Evolutionary conservation across 2,888 invertebrate species (phyloP), one percentile per base, ranked within the genome.

Genomic region (Branchellion lobata): DNA sequence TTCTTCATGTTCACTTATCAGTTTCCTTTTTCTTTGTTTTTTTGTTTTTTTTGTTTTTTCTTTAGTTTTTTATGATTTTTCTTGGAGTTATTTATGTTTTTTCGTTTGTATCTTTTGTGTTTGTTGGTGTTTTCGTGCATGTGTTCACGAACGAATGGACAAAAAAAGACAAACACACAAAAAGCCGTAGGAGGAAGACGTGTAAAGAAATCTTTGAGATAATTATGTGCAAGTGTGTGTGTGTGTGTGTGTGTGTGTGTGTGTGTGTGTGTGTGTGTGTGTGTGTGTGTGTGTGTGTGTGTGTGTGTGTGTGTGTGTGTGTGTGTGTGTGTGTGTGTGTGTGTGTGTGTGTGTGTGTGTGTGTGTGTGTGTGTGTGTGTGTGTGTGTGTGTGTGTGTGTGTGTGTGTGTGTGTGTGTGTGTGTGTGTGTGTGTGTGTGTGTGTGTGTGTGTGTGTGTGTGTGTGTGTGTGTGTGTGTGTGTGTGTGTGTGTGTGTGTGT

Each of bases 181-280:
- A n/a, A n/a, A n/a, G n/a, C n/a, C n/a, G n/a, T n/a, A n/a, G n/a
- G n/a, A n/a, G n/a, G n/a, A n/a, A n/a, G n/a, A n/a, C n/a, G n/a
- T 40, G 14, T 40, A 5, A 5, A 40, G 14, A 8, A 8, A 40
- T 40, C 40, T 14, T 40, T 40, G 40, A 8, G 8, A 14, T 40
- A 5, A 18, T 8, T 57, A 5, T 57, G 24, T 57, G 21, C 11
- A 1, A 14, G 24, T 74, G 51, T 74, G 34, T n/a, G 47, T 11
- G 80, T 33, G 34, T 68, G 79, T 51, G 61, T 71, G 71, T 68
- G n/a, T 69, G 78, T 36, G 27, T 65, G 65, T 69, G 69, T 69
- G 71, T 68, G 34, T 40, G 79, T 47, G 27, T 68, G 29, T 69
- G 71, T 75, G 75, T 75, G 47, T 75, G 75, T 75, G 33, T 75